Conservation (phyloP, 2,113 vertebrate species). For the Cyprinodon brontotheroides region DNA sequence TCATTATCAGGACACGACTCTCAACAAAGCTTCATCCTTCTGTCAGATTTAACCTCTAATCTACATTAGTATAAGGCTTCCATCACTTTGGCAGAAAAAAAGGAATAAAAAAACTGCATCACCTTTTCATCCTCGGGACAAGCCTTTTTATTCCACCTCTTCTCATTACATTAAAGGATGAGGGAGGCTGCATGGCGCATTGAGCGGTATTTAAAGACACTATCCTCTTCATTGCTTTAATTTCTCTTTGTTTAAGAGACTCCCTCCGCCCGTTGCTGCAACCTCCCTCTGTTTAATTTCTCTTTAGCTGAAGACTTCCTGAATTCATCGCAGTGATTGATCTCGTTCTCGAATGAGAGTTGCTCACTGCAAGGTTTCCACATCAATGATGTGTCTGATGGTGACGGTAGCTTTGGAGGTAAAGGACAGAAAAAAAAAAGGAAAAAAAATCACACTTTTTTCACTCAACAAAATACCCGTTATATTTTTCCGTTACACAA, state of each 20-base stretch:
- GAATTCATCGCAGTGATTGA: slow-evolving; percentile 72
- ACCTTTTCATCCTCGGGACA: slow-evolving; percentile 75
- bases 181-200: slow-evolving; percentile 53
- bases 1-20: slow-evolving; percentile 9
- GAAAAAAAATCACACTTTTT: background rate
- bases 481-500: too few species aligned
- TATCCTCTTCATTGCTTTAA: slow-evolving; percentile 72
- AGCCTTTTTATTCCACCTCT: slow-evolving; percentile 69
- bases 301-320: slow-evolving; percentile 68
- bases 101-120: slow-evolving; percentile 63
- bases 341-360: slow-evolving; percentile 64
- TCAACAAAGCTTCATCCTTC: slow-evolving; percentile 60
- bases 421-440: background rate
- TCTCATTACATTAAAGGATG: slow-evolving; percentile 81
- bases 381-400: slow-evolving; percentile 29
- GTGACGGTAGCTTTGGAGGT: background rate
- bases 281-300: slow-evolving; percentile 67
- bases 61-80: slow-evolving; percentile 79
- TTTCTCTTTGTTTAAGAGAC: slow-evolving; percentile 76
- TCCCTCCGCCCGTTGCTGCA: slow-evolving; percentile 48
- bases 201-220: slow-evolving; percentile 78
- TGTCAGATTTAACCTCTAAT: slow-evolving; percentile 77
- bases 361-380: slow-evolving; percentile 33
- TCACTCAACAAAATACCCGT: too few species aligned
- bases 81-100: slow-evolving; percentile 49